A percentile compares a stretch with the other conserved stretches of the same genome.
These are phyloP conservation scores for Lordiphosa fenestrarum DNA, from an alignment of 2,888 invertebrate species.

Conservation along the genomic window DNA sequence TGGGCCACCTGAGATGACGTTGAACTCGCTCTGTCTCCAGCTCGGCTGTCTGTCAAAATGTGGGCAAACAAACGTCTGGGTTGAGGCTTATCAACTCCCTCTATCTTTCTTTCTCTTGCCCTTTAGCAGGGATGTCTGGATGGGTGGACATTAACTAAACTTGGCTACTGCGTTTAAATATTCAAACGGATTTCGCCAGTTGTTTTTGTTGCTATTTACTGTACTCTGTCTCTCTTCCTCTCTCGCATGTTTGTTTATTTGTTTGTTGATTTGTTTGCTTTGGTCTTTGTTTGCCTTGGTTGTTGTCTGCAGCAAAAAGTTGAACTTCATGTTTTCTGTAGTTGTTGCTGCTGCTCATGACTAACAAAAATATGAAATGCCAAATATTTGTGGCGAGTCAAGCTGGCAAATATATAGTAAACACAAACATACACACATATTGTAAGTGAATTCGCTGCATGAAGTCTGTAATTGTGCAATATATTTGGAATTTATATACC, in stretches of 20 bases:
- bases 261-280: constrained; percentile 35
- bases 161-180: constrained; percentile 46
- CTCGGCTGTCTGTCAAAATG: no score
- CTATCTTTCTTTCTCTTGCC: no score
- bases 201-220: constrained; percentile 25
- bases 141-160: constrained; percentile 11
- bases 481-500: no score
- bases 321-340: no score
- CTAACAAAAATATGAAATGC: neutral
- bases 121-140: no score
- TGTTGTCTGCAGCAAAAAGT: constrained; percentile 29
- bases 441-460: neutral
- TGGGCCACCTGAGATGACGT: constrained; percentile 31
- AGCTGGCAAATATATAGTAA: constrained; percentile 1
- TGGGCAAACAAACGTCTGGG: no score
- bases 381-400: no score
- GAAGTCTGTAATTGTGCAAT: no score
- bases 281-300: constrained; percentile 41
- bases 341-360: no score
- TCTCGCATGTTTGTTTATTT: constrained; percentile 27
- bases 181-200: constrained; percentile 45
- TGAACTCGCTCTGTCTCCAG: constrained; percentile 1
- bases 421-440: neutral
- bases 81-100: no score
- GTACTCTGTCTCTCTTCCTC: constrained; percentile 6